These are phyloP conservation scores for Trissolcus brochymenae DNA, from an alignment of 2,888 invertebrate genomes.

Conservation along the genomic window DNA sequence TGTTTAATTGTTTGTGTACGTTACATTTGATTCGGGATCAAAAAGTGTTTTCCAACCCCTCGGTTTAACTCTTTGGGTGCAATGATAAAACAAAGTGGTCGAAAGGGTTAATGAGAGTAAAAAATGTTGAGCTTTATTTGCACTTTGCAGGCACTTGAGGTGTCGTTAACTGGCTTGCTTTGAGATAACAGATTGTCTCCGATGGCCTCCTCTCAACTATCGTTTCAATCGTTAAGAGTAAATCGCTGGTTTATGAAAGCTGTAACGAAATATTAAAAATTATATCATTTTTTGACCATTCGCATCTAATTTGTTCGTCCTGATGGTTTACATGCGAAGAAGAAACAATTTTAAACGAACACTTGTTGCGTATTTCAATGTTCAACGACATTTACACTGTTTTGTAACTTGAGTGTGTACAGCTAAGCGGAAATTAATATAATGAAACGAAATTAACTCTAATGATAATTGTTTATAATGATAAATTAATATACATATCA, in stretches of 20 bases:
- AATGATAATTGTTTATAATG: background rate
- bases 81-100: background rate
- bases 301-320: background rate
- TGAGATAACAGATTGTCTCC: background rate
- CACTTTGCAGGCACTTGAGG: background rate
- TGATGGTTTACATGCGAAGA: conserved; percentile 5
- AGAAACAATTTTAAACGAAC: conserved; percentile 28
- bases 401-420: conserved; percentile 17
- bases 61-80: too few species aligned
- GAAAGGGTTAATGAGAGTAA: background rate
- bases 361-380: conserved; percentile 40
- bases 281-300: background rate
- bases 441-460: conserved; percentile 8
- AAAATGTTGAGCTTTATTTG: too few species aligned
- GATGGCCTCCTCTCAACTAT: background rate
- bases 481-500: conserved; percentile 1
- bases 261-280: background rate
- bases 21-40: background rate
- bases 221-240: background rate
- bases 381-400: conserved; percentile 35
- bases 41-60: background rate
- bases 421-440: conserved; percentile 9
- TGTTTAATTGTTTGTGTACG: background rate
- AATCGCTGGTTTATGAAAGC: background rate
- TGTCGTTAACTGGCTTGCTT: background rate